Evolutionary conservation across 2,113 vertebrate species (phyloP).

Genomic region (Zosterops pallidus): DNA sequence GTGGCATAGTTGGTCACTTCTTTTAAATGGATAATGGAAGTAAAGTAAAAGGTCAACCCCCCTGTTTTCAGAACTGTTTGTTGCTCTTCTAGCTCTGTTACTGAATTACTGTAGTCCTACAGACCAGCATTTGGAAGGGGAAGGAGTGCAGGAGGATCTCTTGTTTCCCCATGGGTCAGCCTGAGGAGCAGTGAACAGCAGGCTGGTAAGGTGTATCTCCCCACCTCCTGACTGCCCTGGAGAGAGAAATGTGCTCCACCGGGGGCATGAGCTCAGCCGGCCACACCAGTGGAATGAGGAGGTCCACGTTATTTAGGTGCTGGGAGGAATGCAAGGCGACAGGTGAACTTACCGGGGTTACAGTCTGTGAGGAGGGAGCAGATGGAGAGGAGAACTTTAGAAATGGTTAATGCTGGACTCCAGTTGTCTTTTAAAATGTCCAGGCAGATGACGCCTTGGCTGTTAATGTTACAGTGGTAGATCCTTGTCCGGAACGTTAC

Average conservation of each 20-base stretch:
- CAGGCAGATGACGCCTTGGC: conserved; percentile 96
- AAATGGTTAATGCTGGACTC: conserved; percentile 93
- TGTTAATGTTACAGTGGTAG: conserved; percentile 98
- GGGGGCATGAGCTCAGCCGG: not conserved
- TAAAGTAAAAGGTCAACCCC: not conserved
- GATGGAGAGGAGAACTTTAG: conserved; percentile 95
- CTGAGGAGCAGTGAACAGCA: not conserved
- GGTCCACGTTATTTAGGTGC: not conserved
- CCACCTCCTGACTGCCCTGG: not conserved
- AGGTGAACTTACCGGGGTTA: conserved; percentile 86
- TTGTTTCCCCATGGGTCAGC: not conserved
- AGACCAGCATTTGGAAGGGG: not conserved
- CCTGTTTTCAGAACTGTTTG: not conserved
- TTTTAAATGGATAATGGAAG: not conserved
- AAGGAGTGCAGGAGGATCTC: not conserved
- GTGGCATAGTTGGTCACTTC: not conserved
- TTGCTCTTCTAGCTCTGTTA: not conserved
- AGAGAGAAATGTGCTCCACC: not conserved
- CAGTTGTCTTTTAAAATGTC: conserved; percentile 98
- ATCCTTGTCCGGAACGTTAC: conserved; percentile 96
- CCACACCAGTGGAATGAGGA: not conserved
- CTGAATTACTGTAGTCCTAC: not conserved
- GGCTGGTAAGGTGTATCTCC: not conserved
- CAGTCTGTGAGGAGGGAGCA: conserved; percentile 97
- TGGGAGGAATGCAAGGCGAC: fast-evolving